A percentile compares a stretch with the other conserved stretches of the same genome.
These are phyloP conservation scores for Lycophotia porphyrea DNA, from an alignment of 2,888 invertebrate genomes.

Conservation along the genomic window DNA sequence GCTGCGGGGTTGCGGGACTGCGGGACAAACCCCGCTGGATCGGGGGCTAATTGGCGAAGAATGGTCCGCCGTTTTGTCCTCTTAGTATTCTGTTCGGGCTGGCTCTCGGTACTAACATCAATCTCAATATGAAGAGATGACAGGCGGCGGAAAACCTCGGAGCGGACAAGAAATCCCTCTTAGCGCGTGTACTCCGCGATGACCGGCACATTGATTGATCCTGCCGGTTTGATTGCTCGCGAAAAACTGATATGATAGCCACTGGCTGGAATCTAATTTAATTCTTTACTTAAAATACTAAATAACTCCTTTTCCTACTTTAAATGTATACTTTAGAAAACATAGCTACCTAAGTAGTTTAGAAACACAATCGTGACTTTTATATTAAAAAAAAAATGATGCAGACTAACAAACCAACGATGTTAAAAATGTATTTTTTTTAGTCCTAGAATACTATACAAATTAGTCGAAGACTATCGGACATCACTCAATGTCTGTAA, in stretches of 20 bases:
- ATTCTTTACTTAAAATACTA: not conserved
- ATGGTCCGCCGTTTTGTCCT: conserved; percentile 78
- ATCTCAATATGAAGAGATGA: conserved; percentile 89
- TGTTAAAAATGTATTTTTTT: too few species aligned
- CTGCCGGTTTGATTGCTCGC: conserved; percentile 63
- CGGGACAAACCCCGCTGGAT: conserved; percentile 83
- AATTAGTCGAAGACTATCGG: not conserved
- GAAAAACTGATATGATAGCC: conserved; percentile 59
- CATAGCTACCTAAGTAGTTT: too few species aligned
- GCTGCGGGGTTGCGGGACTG: conserved; percentile 70
- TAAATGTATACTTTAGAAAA: not conserved
- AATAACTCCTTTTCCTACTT: not conserved
- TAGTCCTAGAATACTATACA: not conserved
- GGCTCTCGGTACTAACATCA: conserved; percentile 84
- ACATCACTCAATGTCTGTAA: not conserved
- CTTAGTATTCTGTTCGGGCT: conserved; percentile 86
- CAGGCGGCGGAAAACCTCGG: conserved; percentile 84
- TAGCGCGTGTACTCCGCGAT: conserved; percentile 77
- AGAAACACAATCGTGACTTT: not conserved
- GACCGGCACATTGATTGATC: conserved; percentile 84
- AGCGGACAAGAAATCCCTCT: conserved; percentile 88
- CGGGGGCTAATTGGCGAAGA: conserved; percentile 87
- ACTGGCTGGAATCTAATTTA: conserved; percentile 24
- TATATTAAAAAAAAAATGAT: too few species aligned
- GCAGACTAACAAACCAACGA: too few species aligned